Evolutionary conservation across 92 coral and sea anemone genomes (phyloP), one percentile per base, ranked within the genome.

Genomic region (Porites cylindrica): DNA sequence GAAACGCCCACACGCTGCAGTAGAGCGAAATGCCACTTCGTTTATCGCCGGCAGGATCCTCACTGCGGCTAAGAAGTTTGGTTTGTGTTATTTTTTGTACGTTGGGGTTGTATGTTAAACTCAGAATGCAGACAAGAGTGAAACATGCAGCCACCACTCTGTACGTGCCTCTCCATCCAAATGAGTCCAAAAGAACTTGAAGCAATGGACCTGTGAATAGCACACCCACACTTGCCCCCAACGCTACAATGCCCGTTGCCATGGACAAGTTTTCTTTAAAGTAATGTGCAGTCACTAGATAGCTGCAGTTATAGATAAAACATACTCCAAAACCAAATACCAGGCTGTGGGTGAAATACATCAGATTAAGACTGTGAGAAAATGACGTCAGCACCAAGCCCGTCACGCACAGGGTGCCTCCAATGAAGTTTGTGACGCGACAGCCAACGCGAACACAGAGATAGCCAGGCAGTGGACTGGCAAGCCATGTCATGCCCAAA

Each of bases 261-360:
- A 90, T 14, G 6, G 90, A 67, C 52, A 85, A 38, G 13, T 90
- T 67, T 38, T 68, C 29, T 29, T 47, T 78, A 64, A 90, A 86
- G 70, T 90, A 81, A 61, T 64, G 62, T 8, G 56, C 69, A 23
- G 24, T 50, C n/a, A 86, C 58, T 1, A 83, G 71, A 38, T 21
- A 81, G 29, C 84, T 3, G 12, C 78, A 60, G 60, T 61, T 90
- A 23, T 75, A 64, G 26, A 90, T 74, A 7, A 78, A 23, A 23
- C 90, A 82, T 51, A 83, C 76, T 8, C 87, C 70, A 11, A 86
- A 20, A 21, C 93, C 93, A 68, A 54, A 86, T 19, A 90, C 71
- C 10, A 76, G 52, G n/a, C 91, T 77, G 67, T 85, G 86, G 7
- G 93, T 86, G n/a, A 81, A 64, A 72, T 86, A 90, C 43, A 90